Conservation (phyloP, 2,797 vertebrate genomes). For the Potorous gilbertii region DNA sequence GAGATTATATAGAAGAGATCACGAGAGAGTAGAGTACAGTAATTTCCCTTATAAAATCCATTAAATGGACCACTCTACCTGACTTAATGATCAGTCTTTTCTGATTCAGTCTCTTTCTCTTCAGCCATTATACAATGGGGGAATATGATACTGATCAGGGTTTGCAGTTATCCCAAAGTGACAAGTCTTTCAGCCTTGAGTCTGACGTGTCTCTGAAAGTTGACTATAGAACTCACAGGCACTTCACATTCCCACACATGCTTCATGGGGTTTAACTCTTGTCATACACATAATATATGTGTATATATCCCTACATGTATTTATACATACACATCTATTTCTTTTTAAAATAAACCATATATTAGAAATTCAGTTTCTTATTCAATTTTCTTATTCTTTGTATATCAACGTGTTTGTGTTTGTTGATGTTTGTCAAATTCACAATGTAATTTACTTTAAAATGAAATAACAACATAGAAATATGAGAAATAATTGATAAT, state of each 20-base stretch:
- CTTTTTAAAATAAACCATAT: background rate
- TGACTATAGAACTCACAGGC: background rate
- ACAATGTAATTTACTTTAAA: background rate
- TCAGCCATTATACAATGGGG: background rate
- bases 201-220: background rate
- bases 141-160: background rate
- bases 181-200: background rate
- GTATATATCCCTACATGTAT: background rate
- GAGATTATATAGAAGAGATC: background rate
- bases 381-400: background rate
- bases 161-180: background rate
- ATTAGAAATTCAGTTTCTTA: background rate
- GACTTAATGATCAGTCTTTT: background rate
- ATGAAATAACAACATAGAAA: background rate
- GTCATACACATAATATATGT: too few relatives aligned
- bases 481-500: background rate
- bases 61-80: background rate
- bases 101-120: background rate
- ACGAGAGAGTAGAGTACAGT: background rate
- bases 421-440: background rate
- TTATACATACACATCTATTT: background rate
- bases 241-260: background rate
- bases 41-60: background rate
- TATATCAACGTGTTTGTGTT: background rate
- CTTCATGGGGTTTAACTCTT: background rate